Conservation (phyloP, 2,797 vertebrate genomes). For the Arrhamphus sclerolepis region DNA sequence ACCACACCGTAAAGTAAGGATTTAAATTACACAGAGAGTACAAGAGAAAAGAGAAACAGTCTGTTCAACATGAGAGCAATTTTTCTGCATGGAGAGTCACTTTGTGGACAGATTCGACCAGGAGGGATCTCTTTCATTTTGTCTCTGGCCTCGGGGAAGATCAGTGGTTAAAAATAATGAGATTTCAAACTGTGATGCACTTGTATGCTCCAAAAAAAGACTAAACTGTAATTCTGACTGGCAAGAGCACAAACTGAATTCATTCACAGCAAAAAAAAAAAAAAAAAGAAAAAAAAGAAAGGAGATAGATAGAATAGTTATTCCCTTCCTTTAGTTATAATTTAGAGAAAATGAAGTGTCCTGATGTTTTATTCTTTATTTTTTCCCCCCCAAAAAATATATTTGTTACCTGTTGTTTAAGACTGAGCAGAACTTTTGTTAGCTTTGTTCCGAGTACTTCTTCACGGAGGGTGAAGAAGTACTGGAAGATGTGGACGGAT, state of each 20-base stretch:
- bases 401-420: conserved; percentile 10
- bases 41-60: conserved; percentile 20
- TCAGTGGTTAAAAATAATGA: conserved; percentile 51
- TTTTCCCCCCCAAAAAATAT: background rate
- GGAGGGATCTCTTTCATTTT: conserved; percentile 39
- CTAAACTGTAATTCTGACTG: no score
- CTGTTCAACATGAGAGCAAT: conserved; percentile 40
- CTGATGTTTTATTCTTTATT: background rate
- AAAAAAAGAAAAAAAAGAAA: no score
- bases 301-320: no score
- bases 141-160: conserved; percentile 25
- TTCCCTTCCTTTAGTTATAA: no score
- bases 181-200: conserved; percentile 35
- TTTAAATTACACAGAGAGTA: conserved; percentile 8
- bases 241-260: no score
- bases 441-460: conserved; percentile 4
- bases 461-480: background rate
- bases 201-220: conserved; percentile 2
- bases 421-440: background rate
- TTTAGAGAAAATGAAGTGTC: no score
- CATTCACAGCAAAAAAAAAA: no score
- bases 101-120: conserved; percentile 39
- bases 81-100: conserved; percentile 25
- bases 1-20: background rate
- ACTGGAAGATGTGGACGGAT: background rate